Percentiles rank a stretch among this genome's conserved stretches.
Conservation (phyloP, 2,797 vertebrate species). For the Nyctalus aviator region DNA sequence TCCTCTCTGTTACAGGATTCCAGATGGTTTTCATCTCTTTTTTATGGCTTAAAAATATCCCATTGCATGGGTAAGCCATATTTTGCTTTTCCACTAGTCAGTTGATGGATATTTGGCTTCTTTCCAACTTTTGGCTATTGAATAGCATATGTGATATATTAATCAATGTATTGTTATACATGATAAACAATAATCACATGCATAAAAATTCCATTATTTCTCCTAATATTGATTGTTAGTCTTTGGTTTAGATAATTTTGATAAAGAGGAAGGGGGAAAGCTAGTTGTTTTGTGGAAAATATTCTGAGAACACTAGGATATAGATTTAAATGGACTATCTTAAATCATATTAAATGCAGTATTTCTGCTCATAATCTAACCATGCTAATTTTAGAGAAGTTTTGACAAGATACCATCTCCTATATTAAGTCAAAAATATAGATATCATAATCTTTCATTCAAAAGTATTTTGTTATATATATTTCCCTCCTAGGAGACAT, state of each 20-base stretch:
- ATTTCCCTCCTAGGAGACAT: neutral
- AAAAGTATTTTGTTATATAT: neutral
- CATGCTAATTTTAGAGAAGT: neutral
- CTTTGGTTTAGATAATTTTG: neutral
- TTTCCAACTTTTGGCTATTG: neutral
- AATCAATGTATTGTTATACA: neutral
- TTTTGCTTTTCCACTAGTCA: neutral
- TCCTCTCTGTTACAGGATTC: too few relatives aligned
- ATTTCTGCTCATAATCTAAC: neutral
- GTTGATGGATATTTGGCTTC: neutral
- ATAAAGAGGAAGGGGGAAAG: neutral
- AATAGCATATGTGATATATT: neutral
- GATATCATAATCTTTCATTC: neutral
- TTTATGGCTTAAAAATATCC: neutral
- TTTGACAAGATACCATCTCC: neutral
- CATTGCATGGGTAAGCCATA: neutral
- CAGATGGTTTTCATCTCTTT: too few relatives aligned
- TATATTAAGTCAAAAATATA: neutral
- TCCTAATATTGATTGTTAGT: neutral
- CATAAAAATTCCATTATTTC: neutral
- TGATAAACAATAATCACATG: neutral
- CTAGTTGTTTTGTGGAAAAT: neutral
- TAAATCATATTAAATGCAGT: neutral
- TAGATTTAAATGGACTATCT: neutral
- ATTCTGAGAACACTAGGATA: neutral